These are phyloP conservation scores for Porites lutea DNA, from an alignment of 64 coral and sea anemone genomes.

Conservation along the genomic window DNA sequence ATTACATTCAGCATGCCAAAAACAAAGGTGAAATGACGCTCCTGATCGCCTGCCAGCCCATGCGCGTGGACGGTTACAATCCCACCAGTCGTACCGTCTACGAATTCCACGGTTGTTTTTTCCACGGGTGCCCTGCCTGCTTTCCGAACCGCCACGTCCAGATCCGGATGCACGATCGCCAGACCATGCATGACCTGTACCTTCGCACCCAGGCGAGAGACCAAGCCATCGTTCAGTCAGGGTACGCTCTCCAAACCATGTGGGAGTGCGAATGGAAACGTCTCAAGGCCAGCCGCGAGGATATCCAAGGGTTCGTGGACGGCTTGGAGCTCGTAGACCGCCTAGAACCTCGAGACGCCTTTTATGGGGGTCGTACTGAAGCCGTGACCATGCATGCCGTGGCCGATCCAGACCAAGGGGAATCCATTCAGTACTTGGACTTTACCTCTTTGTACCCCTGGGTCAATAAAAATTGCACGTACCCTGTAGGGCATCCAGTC, in stretches of 20 bases:
- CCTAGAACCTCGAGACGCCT: slow-evolving; percentile 1
- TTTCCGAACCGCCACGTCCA: not conserved
- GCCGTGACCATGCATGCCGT: not conserved
- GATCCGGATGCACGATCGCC: no score
- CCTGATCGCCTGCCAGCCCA: fast-evolving
- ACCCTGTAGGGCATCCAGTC: not conserved
- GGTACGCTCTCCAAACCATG: not conserved
- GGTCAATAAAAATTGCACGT: slow-evolving; percentile 11
- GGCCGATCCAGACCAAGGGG: not conserved
- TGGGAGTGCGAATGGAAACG: slow-evolving; percentile 24
- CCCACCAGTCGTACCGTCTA: not conserved
- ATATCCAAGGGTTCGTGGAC: not conserved
- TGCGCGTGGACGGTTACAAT: not conserved
- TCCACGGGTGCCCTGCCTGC: slow-evolving; percentile 7
- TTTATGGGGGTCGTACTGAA: slow-evolving; percentile 53
- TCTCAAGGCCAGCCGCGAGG: not conserved
- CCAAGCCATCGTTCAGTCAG: not conserved
- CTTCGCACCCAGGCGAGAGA: not conserved
- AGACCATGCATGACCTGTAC: not conserved
- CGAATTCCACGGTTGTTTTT: slow-evolving; percentile 38
- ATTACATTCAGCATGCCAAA: not conserved
- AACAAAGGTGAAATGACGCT: not conserved
- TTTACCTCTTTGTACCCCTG: not conserved
- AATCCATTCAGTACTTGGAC: slow-evolving; percentile 20
- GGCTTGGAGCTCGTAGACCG: not conserved